These are phyloP conservation scores for Ochlodes sylvanus DNA, from an alignment of 2,888 invertebrate genomes.

Conservation along the genomic window DNA sequence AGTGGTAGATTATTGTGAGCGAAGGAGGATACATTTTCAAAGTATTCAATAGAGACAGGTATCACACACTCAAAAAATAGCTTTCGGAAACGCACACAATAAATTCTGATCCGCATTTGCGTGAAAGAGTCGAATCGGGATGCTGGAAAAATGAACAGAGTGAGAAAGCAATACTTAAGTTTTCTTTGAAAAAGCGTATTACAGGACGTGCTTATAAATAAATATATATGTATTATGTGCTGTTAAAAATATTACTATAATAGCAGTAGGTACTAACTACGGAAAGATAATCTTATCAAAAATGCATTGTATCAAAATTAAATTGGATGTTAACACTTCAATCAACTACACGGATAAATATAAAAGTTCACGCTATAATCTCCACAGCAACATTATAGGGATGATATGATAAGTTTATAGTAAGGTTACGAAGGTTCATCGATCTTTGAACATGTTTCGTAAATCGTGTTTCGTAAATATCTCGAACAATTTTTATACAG, in stretches of 20 bases:
- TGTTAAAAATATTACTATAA: too few species aligned
- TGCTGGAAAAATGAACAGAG: too few species aligned
- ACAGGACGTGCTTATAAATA: too few species aligned
- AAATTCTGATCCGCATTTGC: too few species aligned
- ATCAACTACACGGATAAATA: background rate
- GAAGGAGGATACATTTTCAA: background rate
- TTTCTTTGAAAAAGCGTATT: too few species aligned
- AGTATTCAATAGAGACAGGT: background rate
- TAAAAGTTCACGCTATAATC: background rate
- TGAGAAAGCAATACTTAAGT: too few species aligned
- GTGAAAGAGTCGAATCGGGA: too few species aligned
- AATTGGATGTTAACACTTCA: background rate
- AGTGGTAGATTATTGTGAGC: background rate
- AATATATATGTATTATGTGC: too few species aligned
- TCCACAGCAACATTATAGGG: background rate
- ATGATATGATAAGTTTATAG: background rate
- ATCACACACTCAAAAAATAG: background rate
- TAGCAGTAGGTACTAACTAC: too few species aligned
- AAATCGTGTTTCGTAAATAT: background rate
- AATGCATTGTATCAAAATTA: background rate
- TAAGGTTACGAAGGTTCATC: background rate
- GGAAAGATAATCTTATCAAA: background rate
- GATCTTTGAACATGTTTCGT: slow-evolving; percentile 3
- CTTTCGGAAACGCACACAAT: too few species aligned
- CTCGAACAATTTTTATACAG: background rate